Evolutionary conservation across 2,113 vertebrate species (phyloP).

Genomic region (Ophthalmolycus amberensis): DNA sequence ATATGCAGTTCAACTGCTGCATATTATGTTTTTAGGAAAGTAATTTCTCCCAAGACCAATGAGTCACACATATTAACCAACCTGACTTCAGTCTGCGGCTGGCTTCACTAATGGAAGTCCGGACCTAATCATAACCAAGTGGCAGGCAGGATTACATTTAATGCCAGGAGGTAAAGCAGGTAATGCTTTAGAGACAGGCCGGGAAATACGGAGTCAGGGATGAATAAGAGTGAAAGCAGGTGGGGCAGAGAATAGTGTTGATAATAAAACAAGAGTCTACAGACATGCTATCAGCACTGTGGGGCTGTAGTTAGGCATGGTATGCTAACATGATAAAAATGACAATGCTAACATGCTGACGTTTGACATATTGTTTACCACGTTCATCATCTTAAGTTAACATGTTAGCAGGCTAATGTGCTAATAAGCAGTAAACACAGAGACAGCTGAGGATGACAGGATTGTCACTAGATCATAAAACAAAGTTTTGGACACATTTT

Average conservation of each 20-base stretch:
- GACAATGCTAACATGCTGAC: no score
- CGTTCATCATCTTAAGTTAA: neutral
- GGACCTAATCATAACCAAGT: constrained; percentile 35
- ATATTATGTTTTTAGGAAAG: constrained; percentile 17
- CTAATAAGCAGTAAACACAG: neutral
- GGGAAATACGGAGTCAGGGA: neutral
- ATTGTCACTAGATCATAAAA: neutral
- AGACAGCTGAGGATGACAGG: neutral
- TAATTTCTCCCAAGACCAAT: constrained; percentile 24
- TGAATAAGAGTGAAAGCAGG: neutral
- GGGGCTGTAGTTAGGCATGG: neutral
- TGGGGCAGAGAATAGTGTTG: neutral
- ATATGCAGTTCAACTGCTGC: constrained; percentile 42
- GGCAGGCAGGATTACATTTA: constrained; percentile 23
- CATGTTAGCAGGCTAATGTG: neutral
- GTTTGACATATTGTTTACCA: neutral
- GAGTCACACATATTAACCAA: constrained; percentile 51
- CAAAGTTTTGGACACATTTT: neutral
- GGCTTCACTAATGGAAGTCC: constrained; percentile 33
- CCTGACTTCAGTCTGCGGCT: constrained; percentile 25
- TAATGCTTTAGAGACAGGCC: constrained; percentile 22
- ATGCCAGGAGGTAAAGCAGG: constrained; percentile 11
- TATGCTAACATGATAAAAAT: neutral
- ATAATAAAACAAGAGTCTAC: neutral
- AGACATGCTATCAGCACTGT: neutral